Conservation (phyloP, 2,888 invertebrate species). For the Spialia ferax region DNA sequence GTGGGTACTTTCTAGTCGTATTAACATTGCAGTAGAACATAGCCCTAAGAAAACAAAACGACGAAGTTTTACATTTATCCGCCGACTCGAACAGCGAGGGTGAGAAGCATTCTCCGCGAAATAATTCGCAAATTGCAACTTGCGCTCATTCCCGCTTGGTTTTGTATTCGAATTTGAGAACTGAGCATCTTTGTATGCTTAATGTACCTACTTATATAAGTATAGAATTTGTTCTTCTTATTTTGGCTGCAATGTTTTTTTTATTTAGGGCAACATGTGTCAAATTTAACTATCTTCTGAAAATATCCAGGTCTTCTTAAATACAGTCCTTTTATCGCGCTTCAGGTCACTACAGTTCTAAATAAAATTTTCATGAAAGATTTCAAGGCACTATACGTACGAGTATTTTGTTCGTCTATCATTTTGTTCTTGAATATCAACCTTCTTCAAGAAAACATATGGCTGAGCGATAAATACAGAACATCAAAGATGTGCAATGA, state of each 20-base stretch:
- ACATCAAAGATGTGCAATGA: not conserved
- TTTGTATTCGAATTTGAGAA: constrained; percentile 18
- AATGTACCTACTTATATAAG: not conserved
- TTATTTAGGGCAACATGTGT: no score
- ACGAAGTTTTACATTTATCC: constrained; percentile 36
- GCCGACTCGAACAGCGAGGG: constrained; percentile 31
- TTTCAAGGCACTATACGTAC: no score
- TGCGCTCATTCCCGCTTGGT: constrained; percentile 27
- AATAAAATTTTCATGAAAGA: no score
- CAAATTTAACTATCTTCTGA: no score
- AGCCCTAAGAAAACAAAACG: constrained; percentile 30
- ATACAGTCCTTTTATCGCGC: no score
- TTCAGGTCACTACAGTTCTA: no score
- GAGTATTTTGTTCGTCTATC: no score
- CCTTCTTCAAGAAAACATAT: not conserved
- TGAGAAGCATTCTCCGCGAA: constrained; percentile 38
- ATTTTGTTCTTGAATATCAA: no score
- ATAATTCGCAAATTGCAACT: constrained; percentile 39
- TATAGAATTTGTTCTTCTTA: not conserved
- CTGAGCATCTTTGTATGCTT: constrained; percentile 10
- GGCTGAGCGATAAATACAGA: not conserved
- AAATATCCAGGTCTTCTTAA: no score
- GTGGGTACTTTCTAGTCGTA: not conserved
- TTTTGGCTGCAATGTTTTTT: no score
- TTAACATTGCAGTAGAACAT: not conserved